Evolutionary conservation across 2,797 vertebrate genomes (phyloP).

Genomic region (Sandelia bainsii): DNA sequence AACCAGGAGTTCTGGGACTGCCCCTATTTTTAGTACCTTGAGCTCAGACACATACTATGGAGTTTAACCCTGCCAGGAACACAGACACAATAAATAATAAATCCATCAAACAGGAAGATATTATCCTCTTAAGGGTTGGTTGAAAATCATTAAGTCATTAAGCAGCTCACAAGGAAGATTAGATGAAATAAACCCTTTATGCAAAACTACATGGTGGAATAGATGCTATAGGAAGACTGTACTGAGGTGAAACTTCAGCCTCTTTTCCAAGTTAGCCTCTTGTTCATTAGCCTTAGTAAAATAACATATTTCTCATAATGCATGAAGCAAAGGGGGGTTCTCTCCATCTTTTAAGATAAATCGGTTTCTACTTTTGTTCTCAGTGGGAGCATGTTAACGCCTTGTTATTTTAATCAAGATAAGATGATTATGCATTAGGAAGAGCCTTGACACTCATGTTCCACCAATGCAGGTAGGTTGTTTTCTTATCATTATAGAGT

Average conservation of each 20-base stretch:
- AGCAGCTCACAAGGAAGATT: conserved; percentile 59
- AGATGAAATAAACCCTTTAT: conserved; percentile 56
- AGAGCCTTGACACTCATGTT: background rate
- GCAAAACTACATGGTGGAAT: conserved; percentile 52
- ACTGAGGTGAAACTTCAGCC: conserved; percentile 38
- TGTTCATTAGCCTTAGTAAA: conserved; percentile 34
- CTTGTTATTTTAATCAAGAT: background rate
- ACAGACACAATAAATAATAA: conserved; percentile 77
- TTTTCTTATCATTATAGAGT: background rate
- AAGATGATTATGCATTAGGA: background rate
- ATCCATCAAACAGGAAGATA: conserved; percentile 69
- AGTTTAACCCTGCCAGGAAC: conserved; percentile 75
- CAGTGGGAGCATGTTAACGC: background rate
- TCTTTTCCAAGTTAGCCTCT: conserved; percentile 25
- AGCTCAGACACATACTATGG: conserved; percentile 66
- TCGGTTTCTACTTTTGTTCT: background rate
- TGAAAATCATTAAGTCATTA: conserved; percentile 71
- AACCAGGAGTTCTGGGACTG: conserved; percentile 72
- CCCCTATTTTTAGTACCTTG: conserved; percentile 81
- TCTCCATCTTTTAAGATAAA: background rate
- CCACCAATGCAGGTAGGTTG: background rate
- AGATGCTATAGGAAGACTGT: conserved; percentile 37
- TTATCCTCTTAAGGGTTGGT: conserved; percentile 66
- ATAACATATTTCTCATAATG: conserved; percentile 23
- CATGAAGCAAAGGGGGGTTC: background rate